Evolutionary conservation across 2,888 invertebrate genomes (phyloP).

Genomic region (Habroteleia sp.): DNA sequence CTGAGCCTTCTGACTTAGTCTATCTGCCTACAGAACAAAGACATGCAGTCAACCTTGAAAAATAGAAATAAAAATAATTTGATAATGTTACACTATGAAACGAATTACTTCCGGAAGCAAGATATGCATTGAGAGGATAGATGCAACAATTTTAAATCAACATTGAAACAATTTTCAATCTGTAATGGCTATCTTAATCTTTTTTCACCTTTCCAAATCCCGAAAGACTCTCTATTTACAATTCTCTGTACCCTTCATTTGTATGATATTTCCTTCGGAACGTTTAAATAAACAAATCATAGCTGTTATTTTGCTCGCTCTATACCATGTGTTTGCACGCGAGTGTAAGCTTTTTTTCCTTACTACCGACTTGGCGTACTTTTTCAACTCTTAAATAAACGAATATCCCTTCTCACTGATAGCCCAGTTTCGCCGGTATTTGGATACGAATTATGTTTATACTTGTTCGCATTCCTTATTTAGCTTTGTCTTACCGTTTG

Average conservation of each 20-base stretch:
- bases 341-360: constrained; percentile 43
- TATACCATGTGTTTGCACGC: constrained; percentile 52
- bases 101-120: no score
- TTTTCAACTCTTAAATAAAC: constrained; percentile 60
- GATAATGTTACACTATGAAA: constrained; percentile 11
- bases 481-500: constrained; percentile 27
- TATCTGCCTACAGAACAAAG: constrained; percentile 7
- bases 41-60: no score
- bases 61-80: no score
- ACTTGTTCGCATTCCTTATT: constrained; percentile 40
- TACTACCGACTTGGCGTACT: constrained; percentile 36
- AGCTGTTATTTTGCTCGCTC: constrained; percentile 57
- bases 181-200: constrained; percentile 26
- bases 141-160: no score
- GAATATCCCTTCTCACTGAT: constrained; percentile 55
- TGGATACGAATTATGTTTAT: constrained; percentile 40
- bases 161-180: no score
- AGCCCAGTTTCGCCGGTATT: constrained; percentile 44
- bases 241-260: constrained; percentile 22
- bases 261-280: constrained; percentile 24
- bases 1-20: no score
- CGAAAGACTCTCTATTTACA: constrained; percentile 10
- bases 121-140: no score
- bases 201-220: constrained; percentile 31
- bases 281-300: constrained; percentile 54